Evolutionary conservation across 1,140 invertebrate genomes (phyloP).

Genomic region (Lepeophtheirus salmonis): DNA sequence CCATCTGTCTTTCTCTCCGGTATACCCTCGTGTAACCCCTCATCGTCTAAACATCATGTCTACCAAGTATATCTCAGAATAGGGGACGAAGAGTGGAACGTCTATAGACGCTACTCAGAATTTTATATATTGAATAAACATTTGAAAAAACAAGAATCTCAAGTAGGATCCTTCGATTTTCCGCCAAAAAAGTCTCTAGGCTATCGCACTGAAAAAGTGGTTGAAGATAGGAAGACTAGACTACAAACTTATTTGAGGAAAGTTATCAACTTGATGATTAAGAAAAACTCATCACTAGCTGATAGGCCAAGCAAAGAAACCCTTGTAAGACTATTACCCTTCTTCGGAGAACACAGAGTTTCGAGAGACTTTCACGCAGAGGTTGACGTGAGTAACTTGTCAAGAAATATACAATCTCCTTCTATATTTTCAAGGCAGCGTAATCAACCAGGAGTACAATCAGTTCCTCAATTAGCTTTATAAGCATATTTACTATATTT

Average conservation of each 20-base stretch:
- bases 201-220: constrained; percentile 46
- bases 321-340: constrained; percentile 49
- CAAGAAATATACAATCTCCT: no score
- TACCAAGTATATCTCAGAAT: constrained; percentile 73
- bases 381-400: no score
- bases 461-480: no score
- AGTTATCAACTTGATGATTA: constrained; percentile 43
- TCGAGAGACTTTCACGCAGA: not conserved
- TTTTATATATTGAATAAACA: constrained; percentile 61
- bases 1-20: constrained; percentile 72
- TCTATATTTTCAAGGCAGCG: no score
- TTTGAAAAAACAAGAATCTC: constrained; percentile 57
- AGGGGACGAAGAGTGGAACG: constrained; percentile 74
- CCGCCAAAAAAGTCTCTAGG: constrained; percentile 80
- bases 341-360: constrained; percentile 44
- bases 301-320: constrained; percentile 44
- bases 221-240: constrained; percentile 50
- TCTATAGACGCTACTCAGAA: constrained; percentile 73
- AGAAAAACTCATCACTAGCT: constrained; percentile 42
- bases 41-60: constrained; percentile 56
- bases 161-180: constrained; percentile 60
- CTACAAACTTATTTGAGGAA: constrained; percentile 57
- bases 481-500: no score
- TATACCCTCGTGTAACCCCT: constrained; percentile 21
- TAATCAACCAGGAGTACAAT: no score